Evolutionary conservation across 2,888 invertebrate genomes (phyloP), one percentile per base, ranked within the genome.

Genomic region (Neoscelio sp.): DNA sequence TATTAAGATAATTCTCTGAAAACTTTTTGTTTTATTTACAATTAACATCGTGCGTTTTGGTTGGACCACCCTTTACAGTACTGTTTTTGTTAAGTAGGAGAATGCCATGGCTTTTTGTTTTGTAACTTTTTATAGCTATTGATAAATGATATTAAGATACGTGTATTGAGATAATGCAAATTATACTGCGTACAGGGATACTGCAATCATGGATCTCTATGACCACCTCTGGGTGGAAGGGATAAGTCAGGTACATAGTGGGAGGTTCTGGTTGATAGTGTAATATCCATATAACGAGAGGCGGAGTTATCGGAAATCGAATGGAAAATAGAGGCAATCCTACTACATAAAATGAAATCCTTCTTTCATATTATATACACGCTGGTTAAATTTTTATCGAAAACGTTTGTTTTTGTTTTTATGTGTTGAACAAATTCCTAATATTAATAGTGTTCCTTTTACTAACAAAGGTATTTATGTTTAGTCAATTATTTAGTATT

Each of bases 301-400:
- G 73, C 73, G 73, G 73, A 73, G 73, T 73, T 73, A 73, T 73
- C 56, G 73, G 56, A 73, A 73, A 73, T 73, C 73, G 64, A 73
- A 74, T 74, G 74, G 65, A 65, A 74, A 74, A 74, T 74, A 74
- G 65, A 65, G 74, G 50, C 58, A 50, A 50, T 58, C 50, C 65
- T 74, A 50, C 74, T 33, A 10, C 42, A 38, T 58, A 74, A 74
- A 65, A 65, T 74, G 74, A 64, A 65, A 42, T 67, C 65, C 17
- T 23, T 40, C 38, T 54, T 46, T 46, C 23, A 15, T n/a, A 10
- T 28, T 30, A 6, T 28, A 40, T 68, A 12, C 10, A 28, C 38
- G 5, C 10, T 1, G 4, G 18, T 30, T 18, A 12, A 30, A 33
- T n/a, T n/a, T n/a, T n/a, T n/a, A n/a, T n/a, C n/a, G n/a, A n/a